Percentiles rank a stretch among this genome's conserved stretches.
Evolutionary conservation across 1,140 invertebrate species (phyloP).

Genomic region (Aphidius ervi): DNA sequence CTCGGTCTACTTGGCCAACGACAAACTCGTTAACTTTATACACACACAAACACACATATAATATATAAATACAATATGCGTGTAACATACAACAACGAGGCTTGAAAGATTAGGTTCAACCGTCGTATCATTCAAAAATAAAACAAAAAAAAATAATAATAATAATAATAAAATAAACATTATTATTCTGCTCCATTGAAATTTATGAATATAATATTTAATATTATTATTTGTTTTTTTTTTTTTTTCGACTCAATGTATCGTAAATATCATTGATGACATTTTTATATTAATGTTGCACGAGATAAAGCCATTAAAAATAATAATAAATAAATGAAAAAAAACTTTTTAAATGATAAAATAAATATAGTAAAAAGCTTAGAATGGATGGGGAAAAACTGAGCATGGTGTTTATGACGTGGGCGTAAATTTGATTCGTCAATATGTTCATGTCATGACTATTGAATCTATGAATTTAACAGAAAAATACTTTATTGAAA

Average conservation of each 20-base stretch:
- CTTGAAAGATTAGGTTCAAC: no score
- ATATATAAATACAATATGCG: conserved; percentile 6
- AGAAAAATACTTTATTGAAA: background rate
- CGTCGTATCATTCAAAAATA: no score
- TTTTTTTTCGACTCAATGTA: background rate
- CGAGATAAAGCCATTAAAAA: background rate
- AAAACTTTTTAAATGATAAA: background rate
- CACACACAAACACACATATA: conserved; percentile 6
- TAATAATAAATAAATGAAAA: background rate
- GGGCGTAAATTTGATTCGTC: conserved; percentile 5
- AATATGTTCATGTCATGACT: conserved; percentile 10
- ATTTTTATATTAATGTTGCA: conserved; percentile 4
- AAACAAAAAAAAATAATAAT: no score
- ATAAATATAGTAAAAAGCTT: no score
- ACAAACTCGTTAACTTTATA: conserved; percentile 14
- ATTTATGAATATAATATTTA: no score
- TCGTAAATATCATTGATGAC: conserved; percentile 10
- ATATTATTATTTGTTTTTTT: no score
- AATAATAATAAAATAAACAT: no score
- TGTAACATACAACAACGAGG: no score
- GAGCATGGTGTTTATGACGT: background rate
- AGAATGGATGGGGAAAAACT: background rate
- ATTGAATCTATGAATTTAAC: background rate
- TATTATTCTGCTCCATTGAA: no score
- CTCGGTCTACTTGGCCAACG: conserved; percentile 9